Conservation (phyloP, 2,113 vertebrate species). For the Rhagologus leucostigma region DNA sequence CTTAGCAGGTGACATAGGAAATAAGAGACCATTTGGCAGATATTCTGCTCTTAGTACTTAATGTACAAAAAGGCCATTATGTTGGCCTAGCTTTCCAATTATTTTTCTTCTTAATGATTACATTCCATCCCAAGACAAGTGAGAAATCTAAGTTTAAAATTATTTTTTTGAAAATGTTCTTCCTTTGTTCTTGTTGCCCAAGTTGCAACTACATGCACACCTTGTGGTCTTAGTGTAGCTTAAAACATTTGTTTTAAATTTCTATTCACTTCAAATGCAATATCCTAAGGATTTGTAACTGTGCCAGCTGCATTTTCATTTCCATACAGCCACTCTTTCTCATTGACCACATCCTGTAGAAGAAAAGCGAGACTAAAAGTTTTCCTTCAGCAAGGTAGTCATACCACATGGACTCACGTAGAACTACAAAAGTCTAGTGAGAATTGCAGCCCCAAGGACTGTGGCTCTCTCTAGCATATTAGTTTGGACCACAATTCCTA, state of each 20-base stretch:
- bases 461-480: neutral
- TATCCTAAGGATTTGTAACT: neutral
- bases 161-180: neutral
- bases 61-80: neutral
- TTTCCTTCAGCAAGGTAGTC: neutral
- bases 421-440: neutral
- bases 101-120: neutral
- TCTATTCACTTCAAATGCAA: neutral
- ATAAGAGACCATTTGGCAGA: neutral
- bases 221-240: neutral
- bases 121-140: neutral
- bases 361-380: neutral
- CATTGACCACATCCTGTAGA: neutral
- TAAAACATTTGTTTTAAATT: neutral
- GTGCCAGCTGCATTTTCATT: neutral
- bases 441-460: neutral
- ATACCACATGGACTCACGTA: accelerated
- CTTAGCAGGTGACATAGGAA: neutral
- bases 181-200: neutral
- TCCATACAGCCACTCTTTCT: neutral
- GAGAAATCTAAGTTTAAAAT: neutral
- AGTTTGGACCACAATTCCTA: neutral
- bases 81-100: neutral
- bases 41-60: neutral
- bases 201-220: accelerated